Percentiles rank a stretch among this genome's conserved stretches.
phyloP scores from a whole-genome alignment of 2,113 vertebrate species.

The Microcebus tavaratra region DNA sequence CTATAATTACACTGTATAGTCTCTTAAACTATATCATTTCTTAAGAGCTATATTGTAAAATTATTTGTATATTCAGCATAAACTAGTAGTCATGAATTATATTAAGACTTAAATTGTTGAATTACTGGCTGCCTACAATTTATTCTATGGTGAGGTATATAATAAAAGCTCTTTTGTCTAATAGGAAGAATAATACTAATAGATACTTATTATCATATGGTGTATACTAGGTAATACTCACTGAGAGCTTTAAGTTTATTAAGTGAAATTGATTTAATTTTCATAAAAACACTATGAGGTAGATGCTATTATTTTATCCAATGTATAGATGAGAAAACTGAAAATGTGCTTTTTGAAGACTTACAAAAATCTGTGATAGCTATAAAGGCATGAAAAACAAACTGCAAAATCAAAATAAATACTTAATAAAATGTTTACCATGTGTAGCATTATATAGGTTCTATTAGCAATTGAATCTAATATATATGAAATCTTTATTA shows the following conservation, averaged over 20 bases:
- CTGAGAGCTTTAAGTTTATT: constrained; percentile 11
- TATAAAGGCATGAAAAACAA: constrained; percentile 17
- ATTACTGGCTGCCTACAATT: background rate
- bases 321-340: constrained; percentile 31
- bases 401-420: constrained; percentile 38
- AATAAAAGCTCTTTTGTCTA: constrained; percentile 15
- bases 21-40: background rate
- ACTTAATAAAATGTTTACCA: background rate
- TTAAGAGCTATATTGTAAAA: background rate
- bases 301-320: background rate
- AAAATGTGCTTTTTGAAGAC: constrained; percentile 5
- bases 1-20: background rate
- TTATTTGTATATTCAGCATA: constrained; percentile 36
- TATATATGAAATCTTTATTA: constrained; percentile 16
- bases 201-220: background rate
- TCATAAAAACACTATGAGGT: background rate
- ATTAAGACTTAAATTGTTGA: background rate
- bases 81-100: background rate
- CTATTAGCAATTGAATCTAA: constrained; percentile 23
- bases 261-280: background rate
- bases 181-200: background rate
- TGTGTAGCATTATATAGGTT: background rate
- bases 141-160: background rate
- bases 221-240: background rate
- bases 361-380: background rate